A percentile compares a stretch with the other conserved stretches of the same genome.
Conservation (phyloP, 2,888 invertebrate species). For the Agrochola circellaris region DNA sequence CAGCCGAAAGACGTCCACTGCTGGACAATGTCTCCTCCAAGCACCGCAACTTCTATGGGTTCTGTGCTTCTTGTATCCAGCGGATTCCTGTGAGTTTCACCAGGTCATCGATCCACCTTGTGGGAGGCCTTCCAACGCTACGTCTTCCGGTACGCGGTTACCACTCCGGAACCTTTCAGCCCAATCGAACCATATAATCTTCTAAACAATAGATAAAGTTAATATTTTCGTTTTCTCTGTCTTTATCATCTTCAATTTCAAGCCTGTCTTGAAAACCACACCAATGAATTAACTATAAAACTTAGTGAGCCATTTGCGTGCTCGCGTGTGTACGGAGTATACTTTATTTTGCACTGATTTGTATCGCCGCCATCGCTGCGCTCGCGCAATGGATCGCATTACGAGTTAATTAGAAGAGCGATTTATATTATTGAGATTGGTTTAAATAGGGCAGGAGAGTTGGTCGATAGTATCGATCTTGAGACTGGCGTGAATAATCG, state of each 20-base stretch:
- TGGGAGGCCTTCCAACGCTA: too few species aligned
- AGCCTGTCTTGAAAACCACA: constrained; percentile 1
- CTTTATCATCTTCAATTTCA: not conserved
- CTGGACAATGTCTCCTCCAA: too few species aligned
- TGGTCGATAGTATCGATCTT: constrained; percentile 38
- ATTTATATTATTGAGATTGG: constrained; percentile 61
- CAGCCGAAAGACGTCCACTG: too few species aligned
- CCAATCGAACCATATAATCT: too few species aligned
- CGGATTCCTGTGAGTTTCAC: too few species aligned
- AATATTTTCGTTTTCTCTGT: not conserved
- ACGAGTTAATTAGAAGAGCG: constrained; percentile 62
- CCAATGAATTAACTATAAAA: constrained; percentile 45
- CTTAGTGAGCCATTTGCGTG: constrained; percentile 55
- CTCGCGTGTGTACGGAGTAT: constrained; percentile 56
- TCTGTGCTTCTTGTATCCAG: too few species aligned
- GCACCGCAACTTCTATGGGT: too few species aligned
- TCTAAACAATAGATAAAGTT: not conserved
- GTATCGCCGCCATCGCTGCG: constrained; percentile 58
- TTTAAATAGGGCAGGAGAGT: constrained; percentile 49
- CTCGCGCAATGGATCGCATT: constrained; percentile 60
- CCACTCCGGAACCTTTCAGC: too few species aligned
- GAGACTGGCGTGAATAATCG: constrained; percentile 36
- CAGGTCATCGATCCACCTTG: too few species aligned
- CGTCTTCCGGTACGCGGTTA: too few species aligned
- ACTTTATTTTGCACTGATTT: constrained; percentile 63